Evolutionary conservation across 2,888 invertebrate species (phyloP).

Genomic region (Phaonia tiefii): DNA sequence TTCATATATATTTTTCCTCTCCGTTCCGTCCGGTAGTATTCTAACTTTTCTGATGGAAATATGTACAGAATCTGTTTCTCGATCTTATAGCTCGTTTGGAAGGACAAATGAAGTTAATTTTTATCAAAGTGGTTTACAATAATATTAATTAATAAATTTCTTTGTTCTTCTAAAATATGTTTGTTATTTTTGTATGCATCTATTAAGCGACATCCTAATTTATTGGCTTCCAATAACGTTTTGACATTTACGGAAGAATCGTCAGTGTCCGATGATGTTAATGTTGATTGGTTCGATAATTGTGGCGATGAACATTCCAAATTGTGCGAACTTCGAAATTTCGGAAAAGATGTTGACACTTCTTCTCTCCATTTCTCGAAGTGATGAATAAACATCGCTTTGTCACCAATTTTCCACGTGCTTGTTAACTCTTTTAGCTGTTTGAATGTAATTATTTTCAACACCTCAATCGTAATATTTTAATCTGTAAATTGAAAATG

Average conservation of each 20-base stretch:
- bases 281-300: background rate
- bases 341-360: background rate
- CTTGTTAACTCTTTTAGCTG: background rate
- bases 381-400: background rate
- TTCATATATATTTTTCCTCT: too few species aligned
- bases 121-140: background rate
- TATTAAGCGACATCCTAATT: background rate
- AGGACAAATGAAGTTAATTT: background rate
- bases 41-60: too few species aligned
- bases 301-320: background rate
- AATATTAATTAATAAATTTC: background rate
- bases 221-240: background rate
- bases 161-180: too few species aligned
- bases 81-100: background rate
- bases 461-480: background rate
- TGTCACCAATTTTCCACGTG: background rate
- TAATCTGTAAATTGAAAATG: background rate
- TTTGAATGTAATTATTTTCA: background rate
- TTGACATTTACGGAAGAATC: background rate
- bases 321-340: background rate
- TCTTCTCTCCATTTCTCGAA: slow-evolving; percentile 5
- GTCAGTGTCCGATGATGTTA: background rate
- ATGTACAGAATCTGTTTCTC: background rate
- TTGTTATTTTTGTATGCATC: background rate
- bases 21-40: too few species aligned